Conservation (phyloP, 1,140 invertebrate species). For the Drosophila busckii region DNA sequence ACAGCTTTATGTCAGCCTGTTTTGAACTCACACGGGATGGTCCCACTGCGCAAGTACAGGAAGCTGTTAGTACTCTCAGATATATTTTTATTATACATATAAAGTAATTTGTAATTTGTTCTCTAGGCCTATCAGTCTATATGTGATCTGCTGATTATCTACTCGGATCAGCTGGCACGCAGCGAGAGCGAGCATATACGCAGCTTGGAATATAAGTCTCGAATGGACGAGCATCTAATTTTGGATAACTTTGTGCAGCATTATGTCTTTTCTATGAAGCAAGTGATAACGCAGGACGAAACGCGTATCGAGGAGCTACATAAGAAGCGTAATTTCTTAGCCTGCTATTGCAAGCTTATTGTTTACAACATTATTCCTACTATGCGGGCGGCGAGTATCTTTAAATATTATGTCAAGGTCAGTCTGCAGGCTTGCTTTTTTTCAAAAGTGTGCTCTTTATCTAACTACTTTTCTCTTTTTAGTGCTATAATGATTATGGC, state of each 20-base stretch:
- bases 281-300: constrained; percentile 88
- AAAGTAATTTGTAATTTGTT: too few species aligned
- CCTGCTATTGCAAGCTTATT: constrained; percentile 98
- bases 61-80: constrained; percentile 78
- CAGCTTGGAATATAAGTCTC: constrained; percentile 90
- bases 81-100: neutral
- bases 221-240: constrained; percentile 87
- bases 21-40: constrained; percentile 83
- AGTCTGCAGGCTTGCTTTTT: constrained; percentile 6
- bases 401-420: constrained; percentile 98
- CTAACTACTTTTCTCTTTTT: neutral
- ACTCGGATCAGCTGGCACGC: constrained; percentile 90
- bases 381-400: constrained; percentile 94
- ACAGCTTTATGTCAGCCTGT: constrained; percentile 87
- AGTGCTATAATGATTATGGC: constrained; percentile 99
- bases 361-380: constrained; percentile 98
- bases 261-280: constrained; percentile 88
- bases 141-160: constrained; percentile 97
- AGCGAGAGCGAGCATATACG: constrained; percentile 83
- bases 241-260: constrained; percentile 95
- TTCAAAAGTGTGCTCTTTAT: neutral
- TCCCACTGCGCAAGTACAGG: constrained; percentile 80
- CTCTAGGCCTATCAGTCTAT: constrained; percentile 93
- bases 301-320: constrained; percentile 97
- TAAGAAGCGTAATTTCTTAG: constrained; percentile 96